Conservation (phyloP, 1,140 invertebrate genomes). For the Battus philenor region DNA sequence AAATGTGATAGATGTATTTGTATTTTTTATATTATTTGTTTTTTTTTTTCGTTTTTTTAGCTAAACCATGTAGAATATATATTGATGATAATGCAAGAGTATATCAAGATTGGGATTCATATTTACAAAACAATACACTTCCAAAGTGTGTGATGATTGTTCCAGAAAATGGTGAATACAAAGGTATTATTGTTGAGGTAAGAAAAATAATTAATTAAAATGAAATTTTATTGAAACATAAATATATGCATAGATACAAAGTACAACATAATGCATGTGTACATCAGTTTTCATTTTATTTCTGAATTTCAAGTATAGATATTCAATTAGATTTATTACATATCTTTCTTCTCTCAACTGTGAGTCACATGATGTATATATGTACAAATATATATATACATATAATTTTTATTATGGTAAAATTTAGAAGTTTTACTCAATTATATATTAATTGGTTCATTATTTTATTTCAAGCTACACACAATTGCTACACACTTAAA, state of each 20-base stretch:
- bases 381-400: too few relatives aligned
- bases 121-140: constrained; percentile 49
- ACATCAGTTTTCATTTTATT: too few relatives aligned
- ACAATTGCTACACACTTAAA: too few relatives aligned
- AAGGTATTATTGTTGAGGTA: constrained; percentile 47
- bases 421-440: too few relatives aligned
- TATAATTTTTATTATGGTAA: too few relatives aligned
- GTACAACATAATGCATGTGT: not conserved
- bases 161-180: constrained; percentile 60
- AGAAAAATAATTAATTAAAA: not conserved
- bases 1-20: too few relatives aligned
- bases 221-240: too few relatives aligned
- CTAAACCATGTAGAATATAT: constrained; percentile 50
- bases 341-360: too few relatives aligned
- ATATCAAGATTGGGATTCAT: constrained; percentile 57
- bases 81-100: constrained; percentile 64
- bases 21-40: not conserved
- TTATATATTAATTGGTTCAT: too few relatives aligned
- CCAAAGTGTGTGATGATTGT: constrained; percentile 64
- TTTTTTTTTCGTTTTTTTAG: constrained; percentile 30
- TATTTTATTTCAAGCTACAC: too few relatives aligned
- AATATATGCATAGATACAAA: not conserved
- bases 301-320: too few relatives aligned
- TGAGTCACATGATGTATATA: too few relatives aligned
- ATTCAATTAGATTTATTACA: constrained; percentile 4